phyloP scores from a whole-genome alignment of 2,113 vertebrate genomes.

The Thamnaconus septentrionalis region DNA sequence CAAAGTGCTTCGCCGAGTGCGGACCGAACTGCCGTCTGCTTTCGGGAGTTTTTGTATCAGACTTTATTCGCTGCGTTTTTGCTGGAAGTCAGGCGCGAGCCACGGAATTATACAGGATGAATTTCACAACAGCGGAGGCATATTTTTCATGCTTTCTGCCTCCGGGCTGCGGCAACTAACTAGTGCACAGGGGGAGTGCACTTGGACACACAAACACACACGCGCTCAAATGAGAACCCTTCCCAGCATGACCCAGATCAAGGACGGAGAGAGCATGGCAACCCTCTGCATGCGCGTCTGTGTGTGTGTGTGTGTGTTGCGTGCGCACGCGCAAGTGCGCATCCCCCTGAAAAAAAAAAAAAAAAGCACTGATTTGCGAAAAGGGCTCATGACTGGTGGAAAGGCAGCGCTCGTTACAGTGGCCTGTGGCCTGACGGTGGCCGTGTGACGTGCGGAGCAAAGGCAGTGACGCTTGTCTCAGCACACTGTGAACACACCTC shows the following conservation, averaged over 20 bases:
- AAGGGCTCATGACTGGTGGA: constrained; percentile 56
- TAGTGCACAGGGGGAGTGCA: constrained; percentile 14
- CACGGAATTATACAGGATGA: no score
- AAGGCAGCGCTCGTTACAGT: constrained; percentile 36
- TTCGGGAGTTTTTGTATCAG: constrained; percentile 6
- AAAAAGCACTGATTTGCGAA: constrained; percentile 40
- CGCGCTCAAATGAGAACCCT: constrained; percentile 17
- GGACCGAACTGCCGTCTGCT: constrained; percentile 7
- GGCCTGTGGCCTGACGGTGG: constrained; percentile 23
- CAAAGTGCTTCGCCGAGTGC: neutral
- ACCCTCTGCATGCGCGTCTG: neutral
- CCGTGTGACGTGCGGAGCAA: constrained; percentile 36
- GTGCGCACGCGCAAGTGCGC: constrained; percentile 11
- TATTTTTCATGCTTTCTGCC: constrained; percentile 29
- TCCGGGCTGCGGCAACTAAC: constrained; percentile 17
- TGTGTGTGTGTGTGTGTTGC: constrained; percentile 1
- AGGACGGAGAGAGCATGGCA: constrained; percentile 34
- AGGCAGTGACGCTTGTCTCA: constrained; percentile 27
- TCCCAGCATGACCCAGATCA: constrained; percentile 55
- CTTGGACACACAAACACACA: constrained; percentile 1
- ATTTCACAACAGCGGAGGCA: no score
- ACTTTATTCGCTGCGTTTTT: constrained; percentile 8
- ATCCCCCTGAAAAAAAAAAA: constrained; percentile 31
- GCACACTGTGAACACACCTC: constrained; percentile 13
- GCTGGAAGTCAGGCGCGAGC: neutral